Base-by-base conservation (phyloP, 2,797 vertebrate genomes). In the Platyrinchus mystaceus region DNA sequence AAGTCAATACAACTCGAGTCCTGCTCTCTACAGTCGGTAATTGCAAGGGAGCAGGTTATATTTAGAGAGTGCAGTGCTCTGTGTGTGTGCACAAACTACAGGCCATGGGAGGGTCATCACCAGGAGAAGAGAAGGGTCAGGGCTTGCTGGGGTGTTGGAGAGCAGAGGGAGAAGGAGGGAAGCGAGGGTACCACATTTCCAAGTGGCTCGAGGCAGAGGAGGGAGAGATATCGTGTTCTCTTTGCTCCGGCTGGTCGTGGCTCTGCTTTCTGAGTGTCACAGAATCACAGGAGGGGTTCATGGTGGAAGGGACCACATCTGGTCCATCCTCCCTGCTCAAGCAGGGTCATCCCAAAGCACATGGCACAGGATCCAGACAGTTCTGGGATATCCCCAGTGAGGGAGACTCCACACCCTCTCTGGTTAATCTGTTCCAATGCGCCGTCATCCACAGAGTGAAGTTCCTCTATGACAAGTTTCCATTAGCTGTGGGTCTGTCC, bases 1-100 rank as follows among this genome's bases (percentile, higher is more conserved):
- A 96, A 97, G 97, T 98, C 96, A 96, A 98, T 98, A 97, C 97
- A 96, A 64, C 94, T 96, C 93, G 94, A 96, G 58, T 85, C 63
- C 91, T 95, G 83, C 97, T 96, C 96, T 94, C 95, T 82, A 5
- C 14, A 3, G 81, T 90, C 37, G 0, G 80, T 93, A 96, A 97
- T 96, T 96, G 95, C 87, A 59, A 43, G 77, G 83, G 64, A 90
- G 94, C 87, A 70, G 93, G 82, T 97, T 91, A 73, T 69, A 58
- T 81, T 91, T 79, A 87, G 90, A 55, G 79, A 91, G 62, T 7
- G 37, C 62, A 83, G 47, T 27, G 39, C 85, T 11, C 59, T 47
- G 37, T 5, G 43, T 41, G 89, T 44, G 89, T 9, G n/a, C 75
- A 55, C 3, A 1, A 53, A 10, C 16, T 56, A 7, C 20, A 36